Evolutionary conservation across 2,888 invertebrate species (phyloP), one percentile per base, ranked within the genome.

Genomic region (Eledone cirrhosa): DNA sequence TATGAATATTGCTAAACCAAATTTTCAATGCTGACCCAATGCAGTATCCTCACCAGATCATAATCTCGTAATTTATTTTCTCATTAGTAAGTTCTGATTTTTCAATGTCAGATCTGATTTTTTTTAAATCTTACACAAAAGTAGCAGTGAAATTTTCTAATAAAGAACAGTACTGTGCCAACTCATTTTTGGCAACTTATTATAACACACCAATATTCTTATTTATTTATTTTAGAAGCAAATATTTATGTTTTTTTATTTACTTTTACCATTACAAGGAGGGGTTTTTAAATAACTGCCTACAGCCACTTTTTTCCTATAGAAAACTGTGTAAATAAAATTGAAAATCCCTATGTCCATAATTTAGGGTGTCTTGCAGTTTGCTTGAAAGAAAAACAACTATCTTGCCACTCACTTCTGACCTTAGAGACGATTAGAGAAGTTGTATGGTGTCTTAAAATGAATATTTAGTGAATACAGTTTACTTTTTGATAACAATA

Each of bases 191-290:
- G 22, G 41, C 2, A 47, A 8, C 31, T 33, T 16, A 13, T 74
- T n/a, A 29, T 24, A 67, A 14, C 29, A 29, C 14, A 24, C 48
- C 47, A 75, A 48, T 22, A 75, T 48, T 8, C 24, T n/a, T 4
- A 75, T 22, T 24, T 75, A n/a, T 41, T 48, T 33, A 33, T 24
- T 41, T 22, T 27, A 75, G 47, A 48, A 41, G 41, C 24, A 75
- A 24, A 48, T 75, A 22, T 48, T 75, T 75, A 24, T 41, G 75
- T 24, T 75, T 75, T 29, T 65, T 67, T 41, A 29, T 14, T 29
- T 63, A 63, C 27, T 63, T 63, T 22, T n/a, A 2, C 11, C n/a
- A 29, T 31, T 5, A 41, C 11, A 2, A 2, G 11, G 41, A 41
- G 41, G 41, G 5, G 41, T 41, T 41, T 41, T 11, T 41, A 8